phyloP scores from a whole-genome alignment of 1,140 invertebrate genomes.

The Saccostrea glomerata region DNA sequence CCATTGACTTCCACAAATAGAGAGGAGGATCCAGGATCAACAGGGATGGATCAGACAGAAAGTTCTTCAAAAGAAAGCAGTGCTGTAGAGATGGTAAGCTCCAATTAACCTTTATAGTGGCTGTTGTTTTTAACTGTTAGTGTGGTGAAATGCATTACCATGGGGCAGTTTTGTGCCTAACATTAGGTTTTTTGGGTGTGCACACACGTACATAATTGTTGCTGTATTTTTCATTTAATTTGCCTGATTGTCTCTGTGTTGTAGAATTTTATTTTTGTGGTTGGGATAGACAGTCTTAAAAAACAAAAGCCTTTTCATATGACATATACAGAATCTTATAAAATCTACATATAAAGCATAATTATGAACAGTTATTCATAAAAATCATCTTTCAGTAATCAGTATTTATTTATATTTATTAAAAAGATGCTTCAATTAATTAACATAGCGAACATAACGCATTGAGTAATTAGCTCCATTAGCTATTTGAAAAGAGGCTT shows the following conservation, averaged over 20 bases:
- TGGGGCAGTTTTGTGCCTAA: not conserved
- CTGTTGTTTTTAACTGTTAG: not conserved
- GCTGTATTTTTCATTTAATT: not conserved
- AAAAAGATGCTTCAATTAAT: not conserved
- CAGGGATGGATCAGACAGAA: not conserved
- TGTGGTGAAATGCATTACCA: not conserved
- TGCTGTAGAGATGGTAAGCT: not conserved
- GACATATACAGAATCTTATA: no score
- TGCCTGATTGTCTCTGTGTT: not conserved
- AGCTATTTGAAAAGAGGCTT: no score
- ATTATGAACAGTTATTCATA: not conserved
- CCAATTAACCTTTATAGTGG: not conserved
- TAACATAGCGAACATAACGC: not conserved
- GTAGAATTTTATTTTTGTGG: not conserved
- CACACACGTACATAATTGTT: not conserved
- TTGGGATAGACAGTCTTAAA: not conserved
- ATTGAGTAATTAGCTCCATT: not conserved
- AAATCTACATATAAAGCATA: no score
- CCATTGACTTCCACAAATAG: slow-evolving; percentile 17
- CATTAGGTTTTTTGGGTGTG: not conserved
- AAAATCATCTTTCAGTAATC: not conserved
- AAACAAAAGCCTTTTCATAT: not conserved
- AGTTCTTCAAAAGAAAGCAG: not conserved
- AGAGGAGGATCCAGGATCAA: slow-evolving; percentile 28
- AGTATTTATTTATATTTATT: not conserved